Evolutionary conservation across 2,113 vertebrate genomes (phyloP).

Genomic region (Myotis yumanensis): DNA sequence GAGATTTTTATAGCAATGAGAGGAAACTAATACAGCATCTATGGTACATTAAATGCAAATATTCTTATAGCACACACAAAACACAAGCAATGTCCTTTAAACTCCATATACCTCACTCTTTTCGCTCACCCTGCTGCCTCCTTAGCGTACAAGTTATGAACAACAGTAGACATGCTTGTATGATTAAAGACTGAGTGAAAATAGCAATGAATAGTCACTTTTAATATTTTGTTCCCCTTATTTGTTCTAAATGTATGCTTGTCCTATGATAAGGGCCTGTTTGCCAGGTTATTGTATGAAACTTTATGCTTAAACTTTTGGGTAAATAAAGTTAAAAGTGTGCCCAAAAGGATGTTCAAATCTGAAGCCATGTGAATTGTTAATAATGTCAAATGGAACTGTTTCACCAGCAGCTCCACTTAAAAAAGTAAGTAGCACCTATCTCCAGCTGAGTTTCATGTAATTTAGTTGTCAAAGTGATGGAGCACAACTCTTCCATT

Average conservation of each 20-base stretch:
- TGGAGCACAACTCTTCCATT: background rate
- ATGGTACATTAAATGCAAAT: background rate
- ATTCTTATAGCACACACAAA: background rate
- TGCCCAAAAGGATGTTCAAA: background rate
- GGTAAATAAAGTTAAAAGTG: constrained; percentile 16
- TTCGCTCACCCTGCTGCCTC: background rate
- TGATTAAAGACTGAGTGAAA: background rate
- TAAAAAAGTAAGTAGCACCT: constrained; percentile 32
- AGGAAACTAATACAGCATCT: background rate
- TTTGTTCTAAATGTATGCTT: background rate
- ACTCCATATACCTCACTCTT: background rate
- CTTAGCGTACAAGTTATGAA: background rate
- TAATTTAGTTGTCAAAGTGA: constrained; percentile 46
- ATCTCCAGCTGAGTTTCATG: background rate
- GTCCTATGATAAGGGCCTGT: background rate
- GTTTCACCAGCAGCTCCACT: constrained; percentile 24
- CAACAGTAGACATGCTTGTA: background rate
- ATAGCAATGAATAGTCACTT: background rate
- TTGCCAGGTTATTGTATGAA: background rate
- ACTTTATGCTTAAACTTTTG: background rate
- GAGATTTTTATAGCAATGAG: background rate
- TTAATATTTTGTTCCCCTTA: background rate
- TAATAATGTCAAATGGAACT: constrained; percentile 60
- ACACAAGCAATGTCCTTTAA: background rate
- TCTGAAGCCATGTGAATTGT: constrained; percentile 36